Evolutionary conservation across 2,797 vertebrate genomes (phyloP).

Genomic region (Silurus lanzhouensis): DNA sequence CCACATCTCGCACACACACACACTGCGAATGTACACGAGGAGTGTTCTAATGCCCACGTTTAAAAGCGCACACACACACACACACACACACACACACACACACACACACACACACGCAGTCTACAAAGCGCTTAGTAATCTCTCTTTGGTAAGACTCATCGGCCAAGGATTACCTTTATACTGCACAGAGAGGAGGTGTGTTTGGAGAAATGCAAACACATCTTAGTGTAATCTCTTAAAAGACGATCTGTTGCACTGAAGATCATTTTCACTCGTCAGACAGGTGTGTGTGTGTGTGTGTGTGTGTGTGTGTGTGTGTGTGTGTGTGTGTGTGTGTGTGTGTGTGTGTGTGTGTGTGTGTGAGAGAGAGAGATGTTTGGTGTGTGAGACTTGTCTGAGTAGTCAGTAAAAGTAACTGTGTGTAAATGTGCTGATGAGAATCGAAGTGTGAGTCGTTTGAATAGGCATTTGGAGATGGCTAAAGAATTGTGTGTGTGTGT

Average conservation of each 20-base stretch:
- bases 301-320: conserved; percentile 7
- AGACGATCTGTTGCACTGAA: conserved; percentile 71
- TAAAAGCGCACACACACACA: conserved; percentile 72
- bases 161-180: conserved; percentile 79
- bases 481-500: conserved; percentile 21
- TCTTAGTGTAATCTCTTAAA: conserved; percentile 75
- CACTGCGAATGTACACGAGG: conserved; percentile 62
- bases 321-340: conserved; percentile 55
- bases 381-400: background rate
- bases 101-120: conserved; percentile 75
- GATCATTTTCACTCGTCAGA: conserved; percentile 57
- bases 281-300: conserved; percentile 53
- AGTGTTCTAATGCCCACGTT: conserved; percentile 72
- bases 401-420: conserved; percentile 11
- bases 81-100: conserved; percentile 62
- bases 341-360: conserved; percentile 27
- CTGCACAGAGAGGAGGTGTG: conserved; percentile 69
- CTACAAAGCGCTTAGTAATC: conserved; percentile 78
- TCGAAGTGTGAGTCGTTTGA: background rate
- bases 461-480: background rate
- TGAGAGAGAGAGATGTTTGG: background rate
- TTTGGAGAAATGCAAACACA: conserved; percentile 78
- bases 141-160: conserved; percentile 81
- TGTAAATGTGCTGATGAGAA: conserved; percentile 31
- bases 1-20: background rate